phyloP scores from a whole-genome alignment of 2,888 invertebrate species.

The Phortica okadai region DNA sequence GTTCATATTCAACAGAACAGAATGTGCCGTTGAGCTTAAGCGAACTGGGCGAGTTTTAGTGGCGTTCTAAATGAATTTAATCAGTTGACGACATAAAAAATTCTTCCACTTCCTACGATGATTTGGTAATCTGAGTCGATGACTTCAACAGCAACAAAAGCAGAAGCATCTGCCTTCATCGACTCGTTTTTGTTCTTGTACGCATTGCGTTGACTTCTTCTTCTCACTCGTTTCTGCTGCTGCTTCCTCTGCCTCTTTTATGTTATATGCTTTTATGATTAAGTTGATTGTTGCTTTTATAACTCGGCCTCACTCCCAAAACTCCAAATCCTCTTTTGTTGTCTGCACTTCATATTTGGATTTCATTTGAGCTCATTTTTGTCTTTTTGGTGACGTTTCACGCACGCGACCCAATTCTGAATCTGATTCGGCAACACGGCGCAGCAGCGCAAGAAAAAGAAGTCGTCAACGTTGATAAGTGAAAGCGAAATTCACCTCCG shows the following conservation, averaged over 20 bases:
- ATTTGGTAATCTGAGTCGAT: not conserved
- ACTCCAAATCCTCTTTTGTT: not conserved
- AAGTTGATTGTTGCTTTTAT: constrained; percentile 22
- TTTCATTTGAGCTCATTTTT: constrained; percentile 12
- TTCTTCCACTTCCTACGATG: not conserved
- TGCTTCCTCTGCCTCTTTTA: not conserved
- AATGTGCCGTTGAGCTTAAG: not conserved
- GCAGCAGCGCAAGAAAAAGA: not conserved
- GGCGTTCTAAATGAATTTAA: constrained; percentile 65
- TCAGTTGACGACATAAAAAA: constrained; percentile 52
- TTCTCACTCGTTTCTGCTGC: not conserved
- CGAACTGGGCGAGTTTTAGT: constrained; percentile 37
- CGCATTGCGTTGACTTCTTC: constrained; percentile 4
- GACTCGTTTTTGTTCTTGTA: not conserved
- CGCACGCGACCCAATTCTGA: not conserved
- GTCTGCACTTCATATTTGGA: constrained; percentile 10
- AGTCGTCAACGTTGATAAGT: not conserved
- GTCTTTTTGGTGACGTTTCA: constrained; percentile 4
- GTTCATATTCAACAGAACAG: not conserved
- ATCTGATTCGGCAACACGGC: not conserved
- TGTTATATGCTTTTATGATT: constrained; percentile 12
- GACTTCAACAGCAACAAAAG: not conserved
- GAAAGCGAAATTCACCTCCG: not conserved
- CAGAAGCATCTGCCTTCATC: not conserved
- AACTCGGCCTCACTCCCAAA: not conserved